Base-by-base conservation (phyloP, 2,888 invertebrate species). In the Lasius fuliginosus region DNA sequence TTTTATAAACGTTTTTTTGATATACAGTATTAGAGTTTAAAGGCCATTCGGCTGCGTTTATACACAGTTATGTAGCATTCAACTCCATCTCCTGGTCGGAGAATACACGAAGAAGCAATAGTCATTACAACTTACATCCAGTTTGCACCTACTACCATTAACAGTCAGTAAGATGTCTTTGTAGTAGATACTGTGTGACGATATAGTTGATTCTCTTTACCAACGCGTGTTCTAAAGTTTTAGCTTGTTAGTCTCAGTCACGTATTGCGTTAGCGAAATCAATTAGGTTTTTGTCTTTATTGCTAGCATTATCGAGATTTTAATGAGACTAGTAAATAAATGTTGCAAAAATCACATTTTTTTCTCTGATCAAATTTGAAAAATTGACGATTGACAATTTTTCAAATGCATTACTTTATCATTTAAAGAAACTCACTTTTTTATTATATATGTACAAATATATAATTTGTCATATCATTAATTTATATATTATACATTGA, bases 31-130 rank as follows among this genome's bases (percentile, higher is more conserved):
- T 1, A 60, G 9, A 12, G 33, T 65, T 75, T 65, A 46, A 75
- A 65, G 0, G 23, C 3, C 30, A 74, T 3, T 42, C 9, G 36
- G 3, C 8, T 33, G 3, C 27, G 12, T 40, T 27, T n/a, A 15
- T 33, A n/a, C 8, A 15, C 40, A 8, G 6, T 49, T 75, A 56
- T 42, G 9, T 1, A 58, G 15, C 42, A 49, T 76, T 42, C 1
- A 56, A 77, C 71, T 69, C 77, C 77, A 77, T 40, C 77, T 76
- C 15, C 46, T 77, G 77, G 30, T 30, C n/a, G 8, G 15, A 53
- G 1, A 8, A 76, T n/a, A 30, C 15, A 68, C 77, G 56, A 77
- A 23, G 30, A 56, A 69, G 69, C 30, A 56, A 27, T 56, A 30
- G 5, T 77, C 27, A 36, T 77, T n/a, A 36, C 49, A 56, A 12